These are phyloP conservation scores for Coptodon bakossiorum DNA, from an alignment of 2,113 vertebrate species.

Conservation along the genomic window DNA sequence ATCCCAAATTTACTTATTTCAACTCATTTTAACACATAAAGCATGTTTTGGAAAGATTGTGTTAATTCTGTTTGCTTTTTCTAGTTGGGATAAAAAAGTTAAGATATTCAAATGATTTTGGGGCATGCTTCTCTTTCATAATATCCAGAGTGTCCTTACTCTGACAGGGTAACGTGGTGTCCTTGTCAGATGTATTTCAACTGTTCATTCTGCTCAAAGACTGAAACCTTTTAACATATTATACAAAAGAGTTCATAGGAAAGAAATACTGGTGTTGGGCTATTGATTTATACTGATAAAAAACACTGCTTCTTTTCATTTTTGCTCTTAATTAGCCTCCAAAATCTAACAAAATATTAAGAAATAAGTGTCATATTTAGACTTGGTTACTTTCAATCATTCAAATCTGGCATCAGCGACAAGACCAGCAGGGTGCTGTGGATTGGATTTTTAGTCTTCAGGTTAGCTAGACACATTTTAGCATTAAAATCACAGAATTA, in stretches of 20 bases:
- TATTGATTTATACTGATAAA: neutral
- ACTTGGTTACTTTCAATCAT: neutral
- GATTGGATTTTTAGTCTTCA: neutral
- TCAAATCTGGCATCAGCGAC: neutral
- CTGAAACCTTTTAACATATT: neutral
- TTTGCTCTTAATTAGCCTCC: neutral
- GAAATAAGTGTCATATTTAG: neutral
- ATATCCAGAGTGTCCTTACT: neutral
- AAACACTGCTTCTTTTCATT: neutral
- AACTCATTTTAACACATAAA: neutral
- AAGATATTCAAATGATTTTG: neutral
- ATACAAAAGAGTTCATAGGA: neutral
- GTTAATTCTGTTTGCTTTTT: neutral
- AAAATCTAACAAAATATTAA: neutral
- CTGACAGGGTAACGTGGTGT: neutral
- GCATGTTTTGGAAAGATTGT: neutral
- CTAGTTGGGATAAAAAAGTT: neutral
- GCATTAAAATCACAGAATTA: neutral
- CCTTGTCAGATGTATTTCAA: neutral
- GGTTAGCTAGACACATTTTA: neutral
- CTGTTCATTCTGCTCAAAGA: neutral
- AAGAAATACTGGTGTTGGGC: neutral
- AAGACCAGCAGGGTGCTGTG: neutral
- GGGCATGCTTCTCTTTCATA: neutral
- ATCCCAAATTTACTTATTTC: neutral